phyloP scores from a whole-genome alignment of 2,888 invertebrate species.

The Polyommatus iphigenia region DNA sequence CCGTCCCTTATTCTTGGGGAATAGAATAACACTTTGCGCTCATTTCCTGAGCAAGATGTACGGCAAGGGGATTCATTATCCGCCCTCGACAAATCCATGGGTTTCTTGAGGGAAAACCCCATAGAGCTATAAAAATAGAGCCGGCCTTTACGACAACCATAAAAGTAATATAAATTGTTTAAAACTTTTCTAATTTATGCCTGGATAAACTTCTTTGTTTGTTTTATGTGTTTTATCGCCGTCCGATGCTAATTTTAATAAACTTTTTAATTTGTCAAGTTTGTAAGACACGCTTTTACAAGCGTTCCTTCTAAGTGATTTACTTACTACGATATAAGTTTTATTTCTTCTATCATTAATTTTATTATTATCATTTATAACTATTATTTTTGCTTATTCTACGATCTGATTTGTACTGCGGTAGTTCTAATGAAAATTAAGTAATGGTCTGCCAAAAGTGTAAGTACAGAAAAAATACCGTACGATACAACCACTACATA shows the following conservation, averaged over 20 bases:
- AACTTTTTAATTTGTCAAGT: slow-evolving; percentile 18
- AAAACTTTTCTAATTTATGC: slow-evolving; percentile 14
- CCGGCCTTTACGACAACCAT: slow-evolving; percentile 21
- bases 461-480: too few species aligned
- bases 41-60: slow-evolving; percentile 75
- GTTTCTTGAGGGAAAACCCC: slow-evolving; percentile 50
- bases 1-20: slow-evolving; percentile 55
- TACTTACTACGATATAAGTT: background rate
- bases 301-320: background rate
- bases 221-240: slow-evolving; percentile 11
- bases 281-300: background rate
- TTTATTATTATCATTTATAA: background rate
- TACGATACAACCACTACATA: too few species aligned
- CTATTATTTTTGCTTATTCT: background rate
- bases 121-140: slow-evolving; percentile 36
- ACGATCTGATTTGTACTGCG: background rate
- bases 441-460: too few species aligned
- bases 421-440: too few species aligned
- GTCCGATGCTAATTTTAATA: slow-evolving; percentile 5
- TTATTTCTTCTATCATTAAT: background rate
- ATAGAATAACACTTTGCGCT: slow-evolving; percentile 77
- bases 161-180: slow-evolving; percentile 6
- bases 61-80: slow-evolving; percentile 73
- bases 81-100: slow-evolving; percentile 70
- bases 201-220: slow-evolving; percentile 18